Conservation (phyloP, 1,140 invertebrate species). For the Drosophila saltans region DNA sequence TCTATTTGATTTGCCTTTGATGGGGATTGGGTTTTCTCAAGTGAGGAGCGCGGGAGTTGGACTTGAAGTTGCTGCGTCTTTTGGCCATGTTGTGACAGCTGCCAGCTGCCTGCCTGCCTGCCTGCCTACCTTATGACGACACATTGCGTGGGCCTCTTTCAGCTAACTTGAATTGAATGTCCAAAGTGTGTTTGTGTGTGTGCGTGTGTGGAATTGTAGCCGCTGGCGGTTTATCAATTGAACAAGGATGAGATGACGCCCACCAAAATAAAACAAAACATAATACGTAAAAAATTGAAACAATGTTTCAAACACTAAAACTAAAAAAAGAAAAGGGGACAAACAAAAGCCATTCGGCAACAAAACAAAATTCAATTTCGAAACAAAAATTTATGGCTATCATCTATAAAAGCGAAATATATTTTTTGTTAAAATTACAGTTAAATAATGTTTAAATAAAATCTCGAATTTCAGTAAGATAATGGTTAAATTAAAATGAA, state of each 20-base stretch:
- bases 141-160: constrained; percentile 46
- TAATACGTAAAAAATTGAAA: not conserved
- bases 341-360: too few relatives aligned
- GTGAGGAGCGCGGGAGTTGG: constrained; percentile 10
- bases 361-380: too few relatives aligned
- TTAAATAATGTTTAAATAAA: too few relatives aligned
- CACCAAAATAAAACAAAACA: constrained; percentile 32
- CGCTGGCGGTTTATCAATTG: constrained; percentile 64
- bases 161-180: constrained; percentile 52
- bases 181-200: constrained; percentile 40
- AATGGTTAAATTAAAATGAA: too few relatives aligned
- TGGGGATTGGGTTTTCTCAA: constrained; percentile 31
- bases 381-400: too few relatives aligned
- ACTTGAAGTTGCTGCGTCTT: constrained; percentile 25
- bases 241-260: constrained; percentile 43
- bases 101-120: constrained; percentile 53
- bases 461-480: too few relatives aligned
- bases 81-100: constrained; percentile 69
- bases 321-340: not conserved
- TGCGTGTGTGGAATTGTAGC: constrained; percentile 53
- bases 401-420: too few relatives aligned
- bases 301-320: not conserved
- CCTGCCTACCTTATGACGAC: constrained; percentile 20
- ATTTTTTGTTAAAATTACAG: too few relatives aligned
- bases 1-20: constrained; percentile 71